Evolutionary conservation across 2,797 vertebrate species (phyloP), one percentile per base, ranked within the genome.

Genomic region (Micropoecilia bifurca): DNA sequence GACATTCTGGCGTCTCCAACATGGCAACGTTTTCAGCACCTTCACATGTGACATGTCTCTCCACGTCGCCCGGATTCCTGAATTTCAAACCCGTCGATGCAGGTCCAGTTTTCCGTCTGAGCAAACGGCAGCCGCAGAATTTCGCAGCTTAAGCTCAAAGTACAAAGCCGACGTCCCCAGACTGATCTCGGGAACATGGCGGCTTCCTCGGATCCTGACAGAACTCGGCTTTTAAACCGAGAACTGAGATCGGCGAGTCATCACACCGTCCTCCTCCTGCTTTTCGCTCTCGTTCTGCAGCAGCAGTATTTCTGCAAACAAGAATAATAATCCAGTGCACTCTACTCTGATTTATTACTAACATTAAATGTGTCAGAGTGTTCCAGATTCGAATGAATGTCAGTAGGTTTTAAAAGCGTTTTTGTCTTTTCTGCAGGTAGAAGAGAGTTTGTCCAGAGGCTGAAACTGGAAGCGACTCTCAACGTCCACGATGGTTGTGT

Each of bases 401-500:
- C 2, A 2, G 10, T 39, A 5, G 33, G 16, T 53, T 73, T 53
- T 73, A 30, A 41, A 18, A 55, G 13, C 63, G 47, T 61, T 90
- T 90, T 30, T 95, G 13, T 92, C 85, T 33, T 90, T 91, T 79
- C 82, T 46, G 85, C 94, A 99, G 98, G 98, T 86, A 97, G 98
- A 96, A 98, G 96, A 97, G 98, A 99, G 86, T 99, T 99, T 94
- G 97, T 99, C 94, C 98, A 99, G 95, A 97, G 97, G 94, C 96
- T 99, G 91, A 99, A 99, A 96, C 97, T 99, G 93, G 98, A 99
- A 96, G 96, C 97, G 78, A 97, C 97, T 1, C 94, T 99, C 91
- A 99, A 97, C 94, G 97, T 98, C 48, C 98, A 99, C 13, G 97
- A 99, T 96, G 98, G 98, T 95, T 99, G 98, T 92, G 98, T 99